Base-by-base conservation (phyloP, 2,888 invertebrate species). In the Sclerodermus sp. region DNA sequence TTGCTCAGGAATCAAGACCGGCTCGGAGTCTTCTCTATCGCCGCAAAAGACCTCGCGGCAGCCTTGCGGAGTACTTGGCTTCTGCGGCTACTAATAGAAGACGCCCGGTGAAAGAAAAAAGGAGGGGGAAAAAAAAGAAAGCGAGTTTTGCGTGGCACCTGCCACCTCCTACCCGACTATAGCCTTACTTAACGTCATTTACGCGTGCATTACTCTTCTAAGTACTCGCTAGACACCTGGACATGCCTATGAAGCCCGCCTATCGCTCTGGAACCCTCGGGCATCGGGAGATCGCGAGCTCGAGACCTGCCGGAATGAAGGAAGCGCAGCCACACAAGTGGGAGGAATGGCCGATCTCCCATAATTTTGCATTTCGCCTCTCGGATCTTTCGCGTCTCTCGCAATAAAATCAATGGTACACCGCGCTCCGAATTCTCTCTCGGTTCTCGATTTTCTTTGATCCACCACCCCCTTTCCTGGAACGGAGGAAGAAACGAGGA, bases 41-140 rank as follows among this genome's bases (percentile, higher is more conserved):
- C 32, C 42, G 41, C 29, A 12, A 34, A 40, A 53, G 54, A 42
- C 57, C 36, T 42, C 45, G 37, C 45, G 53, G 44, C 49, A 44
- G 34, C 36, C 46, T 48, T 46, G 41, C 43, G 37, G 40, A 47
- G 46, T 60, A 51, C 49, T 51, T 45, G 48, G 48, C 51, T 55
- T 55, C 50, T 53, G 51, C 46, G 51, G 61, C 54, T 49, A 56
- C 61, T 61, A 54, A 62, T 54, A 58, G 58, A 61, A 56, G 56
- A 52, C 36, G 50, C 37, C 38, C 10, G 29, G 36, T 23, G 17
- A 36, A 46, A 46, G 23, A 17, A 47, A 45, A 3, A 13, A 41
- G 30, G 44, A 47, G 17, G 3, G 41, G 31, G 23, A 39, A 57
- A 57, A 48, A 45, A 41, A 18, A 42, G 40, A 32, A 53, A 23